A percentile compares a stretch with the other conserved stretches of the same genome.
Conservation (phyloP, 2,113 vertebrate species). For the Manacus vitellinus region DNA sequence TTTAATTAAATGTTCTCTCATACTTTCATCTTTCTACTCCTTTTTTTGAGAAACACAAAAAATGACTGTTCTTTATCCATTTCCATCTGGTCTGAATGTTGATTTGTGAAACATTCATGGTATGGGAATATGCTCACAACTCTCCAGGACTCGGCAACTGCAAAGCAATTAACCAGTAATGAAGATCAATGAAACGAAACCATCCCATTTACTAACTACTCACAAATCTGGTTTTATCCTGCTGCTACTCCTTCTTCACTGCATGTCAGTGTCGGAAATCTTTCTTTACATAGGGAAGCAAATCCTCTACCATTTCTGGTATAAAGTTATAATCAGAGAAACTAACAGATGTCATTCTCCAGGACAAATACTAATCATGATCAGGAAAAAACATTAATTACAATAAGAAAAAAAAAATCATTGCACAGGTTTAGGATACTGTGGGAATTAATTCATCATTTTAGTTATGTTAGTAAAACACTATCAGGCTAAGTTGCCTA, state of each 20-base stretch:
- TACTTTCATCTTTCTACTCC: neutral
- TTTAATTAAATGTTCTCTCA: neutral
- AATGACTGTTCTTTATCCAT: neutral
- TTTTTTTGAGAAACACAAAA: neutral
- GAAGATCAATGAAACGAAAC: constrained; percentile 30
- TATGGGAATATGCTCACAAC: neutral
- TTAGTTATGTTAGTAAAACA: neutral
- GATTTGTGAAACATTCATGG: neutral
- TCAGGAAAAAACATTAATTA: neutral
- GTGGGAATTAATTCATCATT: neutral
- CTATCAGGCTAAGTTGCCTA: neutral
- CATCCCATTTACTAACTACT: neutral
- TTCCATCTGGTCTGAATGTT: neutral
- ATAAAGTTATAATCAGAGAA: neutral
- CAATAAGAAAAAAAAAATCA: neutral
- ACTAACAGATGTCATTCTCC: neutral
- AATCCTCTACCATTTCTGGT: neutral
- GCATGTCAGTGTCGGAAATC: neutral
- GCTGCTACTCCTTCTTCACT: neutral
- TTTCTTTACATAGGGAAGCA: neutral
- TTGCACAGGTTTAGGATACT: neutral
- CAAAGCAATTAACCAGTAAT: constrained; percentile 31
- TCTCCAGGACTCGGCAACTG: neutral
- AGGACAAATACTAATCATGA: neutral
- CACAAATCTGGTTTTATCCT: constrained; percentile 1